Evolutionary conservation across 2,113 vertebrate species (phyloP).

Genomic region (Aspiorhynchus laticeps): DNA sequence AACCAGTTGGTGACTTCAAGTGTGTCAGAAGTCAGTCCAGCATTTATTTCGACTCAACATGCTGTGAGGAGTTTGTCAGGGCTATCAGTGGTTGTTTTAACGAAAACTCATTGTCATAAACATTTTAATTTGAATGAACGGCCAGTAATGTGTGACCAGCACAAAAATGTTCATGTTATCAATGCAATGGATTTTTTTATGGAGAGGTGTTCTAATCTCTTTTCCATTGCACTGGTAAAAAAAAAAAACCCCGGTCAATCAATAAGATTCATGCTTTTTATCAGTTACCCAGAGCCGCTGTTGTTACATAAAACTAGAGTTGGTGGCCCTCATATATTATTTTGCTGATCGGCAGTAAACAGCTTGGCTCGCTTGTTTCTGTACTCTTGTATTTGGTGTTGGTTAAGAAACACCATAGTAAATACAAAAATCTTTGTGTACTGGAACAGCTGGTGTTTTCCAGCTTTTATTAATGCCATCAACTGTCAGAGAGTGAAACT

Average conservation of each 20-base stretch:
- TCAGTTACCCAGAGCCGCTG: not conserved
- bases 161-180: not conserved
- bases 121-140: not conserved
- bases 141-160: not conserved
- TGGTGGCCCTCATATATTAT: not conserved
- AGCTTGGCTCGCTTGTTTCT: not conserved
- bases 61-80: slow-evolving; percentile 4
- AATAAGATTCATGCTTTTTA: not conserved
- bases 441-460: not conserved
- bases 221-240: not conserved
- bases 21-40: not conserved
- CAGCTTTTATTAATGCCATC: not conserved
- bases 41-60: not conserved
- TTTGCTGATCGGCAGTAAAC: not conserved
- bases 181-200: not conserved
- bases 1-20: not conserved
- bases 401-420: not conserved
- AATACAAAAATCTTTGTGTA: not conserved
- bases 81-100: not conserved
- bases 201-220: not conserved
- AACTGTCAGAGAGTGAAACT: not conserved
- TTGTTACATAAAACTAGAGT: not conserved
- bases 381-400: not conserved
- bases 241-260: not conserved
- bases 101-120: not conserved